These are phyloP conservation scores for Falcunculus frontatus DNA, from an alignment of 2,113 vertebrate species.

Conservation along the genomic window DNA sequence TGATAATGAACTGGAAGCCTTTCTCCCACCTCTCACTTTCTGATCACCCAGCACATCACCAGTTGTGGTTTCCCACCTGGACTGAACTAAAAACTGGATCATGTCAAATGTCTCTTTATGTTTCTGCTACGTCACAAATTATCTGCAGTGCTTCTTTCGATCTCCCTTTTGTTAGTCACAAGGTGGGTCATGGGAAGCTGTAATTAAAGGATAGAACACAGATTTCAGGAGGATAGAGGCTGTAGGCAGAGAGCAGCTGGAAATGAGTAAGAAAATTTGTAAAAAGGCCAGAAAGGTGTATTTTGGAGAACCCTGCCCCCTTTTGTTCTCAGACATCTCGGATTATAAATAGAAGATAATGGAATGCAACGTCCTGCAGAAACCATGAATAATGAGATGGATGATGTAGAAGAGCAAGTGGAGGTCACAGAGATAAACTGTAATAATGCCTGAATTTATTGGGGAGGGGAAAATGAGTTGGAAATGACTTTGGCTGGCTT, in stretches of 20 bases:
- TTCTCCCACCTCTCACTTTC: neutral
- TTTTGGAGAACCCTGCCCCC: neutral
- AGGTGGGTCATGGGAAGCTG: neutral
- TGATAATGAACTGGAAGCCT: neutral
- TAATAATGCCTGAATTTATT: slow-evolving; percentile 38
- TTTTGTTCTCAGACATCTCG: slow-evolving; percentile 27
- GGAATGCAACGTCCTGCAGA: slow-evolving; percentile 24
- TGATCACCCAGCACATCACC: neutral
- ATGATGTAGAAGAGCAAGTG: slow-evolving; percentile 47
- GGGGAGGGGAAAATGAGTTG: neutral
- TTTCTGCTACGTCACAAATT: neutral
- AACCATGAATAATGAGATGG: slow-evolving; percentile 41
- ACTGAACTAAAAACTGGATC: neutral
- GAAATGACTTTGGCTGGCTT: neutral
- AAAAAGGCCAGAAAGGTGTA: neutral
- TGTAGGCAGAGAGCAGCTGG: neutral
- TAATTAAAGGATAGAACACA: neutral
- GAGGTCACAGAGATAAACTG: slow-evolving; percentile 51
- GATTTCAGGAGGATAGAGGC: neutral
- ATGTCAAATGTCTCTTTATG: neutral
- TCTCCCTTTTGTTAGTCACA: neutral
- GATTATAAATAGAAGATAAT: slow-evolving; percentile 55
- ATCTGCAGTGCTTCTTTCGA: neutral
- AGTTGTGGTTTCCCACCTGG: neutral
- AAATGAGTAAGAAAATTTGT: neutral